Conservation (phyloP, 53 echinoderm and acorn worm species). For the Stichopus horrens region DNA sequence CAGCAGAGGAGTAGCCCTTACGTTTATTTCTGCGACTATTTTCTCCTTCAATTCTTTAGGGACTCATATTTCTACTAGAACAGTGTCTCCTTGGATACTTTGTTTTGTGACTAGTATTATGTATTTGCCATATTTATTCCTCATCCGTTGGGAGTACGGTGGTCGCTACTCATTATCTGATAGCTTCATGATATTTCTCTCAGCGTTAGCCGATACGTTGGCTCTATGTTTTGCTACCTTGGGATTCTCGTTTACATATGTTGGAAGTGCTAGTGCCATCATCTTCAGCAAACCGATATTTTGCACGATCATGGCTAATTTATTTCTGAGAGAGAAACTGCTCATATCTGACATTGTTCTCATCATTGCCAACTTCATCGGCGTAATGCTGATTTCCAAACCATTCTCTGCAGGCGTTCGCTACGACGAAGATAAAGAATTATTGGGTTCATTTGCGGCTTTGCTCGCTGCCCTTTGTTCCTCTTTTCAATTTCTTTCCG, state of each 20-base stretch:
- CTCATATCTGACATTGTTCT: not conserved
- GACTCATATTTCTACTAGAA: not conserved
- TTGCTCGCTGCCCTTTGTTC: not conserved
- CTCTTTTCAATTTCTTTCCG: not conserved
- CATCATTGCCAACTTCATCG: not conserved
- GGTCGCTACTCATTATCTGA: not conserved
- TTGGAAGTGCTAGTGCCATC: not conserved
- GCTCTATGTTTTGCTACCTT: not conserved
- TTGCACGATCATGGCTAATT: not conserved
- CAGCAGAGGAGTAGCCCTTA: not conserved
- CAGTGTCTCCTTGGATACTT: not conserved
- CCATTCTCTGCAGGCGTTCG: not conserved
- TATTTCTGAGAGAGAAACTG: not conserved
- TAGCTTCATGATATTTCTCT: not conserved
- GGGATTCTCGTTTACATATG: not conserved
- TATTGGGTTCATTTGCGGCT: not conserved
- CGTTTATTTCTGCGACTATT: not conserved
- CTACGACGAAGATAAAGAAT: not conserved
- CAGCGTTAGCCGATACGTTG: too few relatives aligned
- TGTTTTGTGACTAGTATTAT: not conserved
- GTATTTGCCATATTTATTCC: not conserved
- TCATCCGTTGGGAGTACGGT: not conserved
- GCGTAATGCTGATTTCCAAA: not conserved
- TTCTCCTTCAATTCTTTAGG: not conserved
- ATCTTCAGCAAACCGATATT: slow-evolving; percentile 27